phyloP scores from a whole-genome alignment of 2,113 vertebrate species.

The Campylorhamphus procurvoides region DNA sequence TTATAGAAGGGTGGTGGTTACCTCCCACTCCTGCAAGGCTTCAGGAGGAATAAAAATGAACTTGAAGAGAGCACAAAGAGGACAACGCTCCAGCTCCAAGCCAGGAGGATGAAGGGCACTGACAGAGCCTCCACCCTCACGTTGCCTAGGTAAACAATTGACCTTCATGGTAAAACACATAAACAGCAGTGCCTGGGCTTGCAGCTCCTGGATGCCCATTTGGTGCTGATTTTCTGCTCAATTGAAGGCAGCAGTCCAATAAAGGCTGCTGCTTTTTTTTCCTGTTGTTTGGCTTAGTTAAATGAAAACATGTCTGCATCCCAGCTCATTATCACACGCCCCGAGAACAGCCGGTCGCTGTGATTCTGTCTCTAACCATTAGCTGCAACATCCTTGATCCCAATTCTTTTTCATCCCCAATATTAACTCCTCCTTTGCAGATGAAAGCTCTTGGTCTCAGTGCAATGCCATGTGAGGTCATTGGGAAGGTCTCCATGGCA shows the following conservation, averaged over 20 bases:
- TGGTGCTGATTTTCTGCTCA: constrained; percentile 64
- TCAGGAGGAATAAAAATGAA: neutral
- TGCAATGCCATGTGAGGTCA: neutral
- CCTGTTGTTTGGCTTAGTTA: constrained; percentile 22
- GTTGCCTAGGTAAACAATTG: neutral
- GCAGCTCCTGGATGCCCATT: constrained; percentile 4
- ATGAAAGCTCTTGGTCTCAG: neutral
- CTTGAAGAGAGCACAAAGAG: neutral
- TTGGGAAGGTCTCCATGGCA: neutral
- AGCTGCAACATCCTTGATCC: neutral
- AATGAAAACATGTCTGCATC: constrained; percentile 16
- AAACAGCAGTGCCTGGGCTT: neutral
- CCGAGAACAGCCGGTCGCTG: neutral
- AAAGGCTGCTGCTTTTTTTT: neutral
- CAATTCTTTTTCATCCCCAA: neutral
- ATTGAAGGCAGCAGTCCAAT: constrained; percentile 47
- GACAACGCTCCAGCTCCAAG: neutral
- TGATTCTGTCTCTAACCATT: constrained; percentile 15
- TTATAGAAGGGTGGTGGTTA: neutral
- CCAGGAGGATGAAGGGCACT: neutral
- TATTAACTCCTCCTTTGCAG: neutral
- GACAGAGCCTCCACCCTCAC: neutral
- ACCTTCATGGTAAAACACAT: neutral
- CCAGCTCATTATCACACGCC: constrained; percentile 22
- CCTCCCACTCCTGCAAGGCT: neutral